These are phyloP conservation scores for Climacteris rufus DNA, from an alignment of 2,113 vertebrate species.

Conservation along the genomic window DNA sequence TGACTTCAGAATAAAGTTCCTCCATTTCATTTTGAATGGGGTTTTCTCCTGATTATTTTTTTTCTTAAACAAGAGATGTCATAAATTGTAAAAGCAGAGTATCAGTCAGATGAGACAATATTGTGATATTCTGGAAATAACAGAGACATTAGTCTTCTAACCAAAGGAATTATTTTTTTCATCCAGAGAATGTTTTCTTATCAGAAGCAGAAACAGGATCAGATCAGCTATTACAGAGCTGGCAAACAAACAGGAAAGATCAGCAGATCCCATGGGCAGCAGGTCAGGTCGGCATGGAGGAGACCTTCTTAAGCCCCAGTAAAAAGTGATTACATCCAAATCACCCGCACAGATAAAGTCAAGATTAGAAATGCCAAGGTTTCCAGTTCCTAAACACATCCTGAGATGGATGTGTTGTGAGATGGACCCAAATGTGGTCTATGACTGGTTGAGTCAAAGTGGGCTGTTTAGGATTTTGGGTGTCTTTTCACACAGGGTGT, in stretches of 20 bases:
- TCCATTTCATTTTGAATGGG: neutral
- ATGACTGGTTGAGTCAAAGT: neutral
- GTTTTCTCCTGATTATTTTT: neutral
- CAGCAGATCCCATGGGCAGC: neutral
- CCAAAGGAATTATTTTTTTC: neutral
- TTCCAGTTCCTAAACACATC: neutral
- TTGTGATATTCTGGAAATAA: neutral
- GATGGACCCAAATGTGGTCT: neutral
- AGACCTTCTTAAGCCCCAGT: neutral
- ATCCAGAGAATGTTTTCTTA: neutral
- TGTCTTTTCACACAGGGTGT: neutral
- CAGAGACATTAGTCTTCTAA: neutral
- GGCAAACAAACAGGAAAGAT: constrained; percentile 32
- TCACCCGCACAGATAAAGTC: neutral
- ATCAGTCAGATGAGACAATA: neutral
- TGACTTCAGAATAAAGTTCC: constrained; percentile 38
- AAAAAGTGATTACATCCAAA: neutral
- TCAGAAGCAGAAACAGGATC: constrained; percentile 39
- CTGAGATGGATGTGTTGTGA: neutral
- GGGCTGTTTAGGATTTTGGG: neutral
- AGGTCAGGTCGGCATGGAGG: neutral
- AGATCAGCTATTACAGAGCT: constrained; percentile 25
- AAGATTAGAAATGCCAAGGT: constrained; percentile 56
- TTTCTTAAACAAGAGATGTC: neutral
- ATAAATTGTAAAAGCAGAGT: neutral